Base-by-base conservation (phyloP, 2,888 invertebrate genomes). In the Oasisia sp. region DNA sequence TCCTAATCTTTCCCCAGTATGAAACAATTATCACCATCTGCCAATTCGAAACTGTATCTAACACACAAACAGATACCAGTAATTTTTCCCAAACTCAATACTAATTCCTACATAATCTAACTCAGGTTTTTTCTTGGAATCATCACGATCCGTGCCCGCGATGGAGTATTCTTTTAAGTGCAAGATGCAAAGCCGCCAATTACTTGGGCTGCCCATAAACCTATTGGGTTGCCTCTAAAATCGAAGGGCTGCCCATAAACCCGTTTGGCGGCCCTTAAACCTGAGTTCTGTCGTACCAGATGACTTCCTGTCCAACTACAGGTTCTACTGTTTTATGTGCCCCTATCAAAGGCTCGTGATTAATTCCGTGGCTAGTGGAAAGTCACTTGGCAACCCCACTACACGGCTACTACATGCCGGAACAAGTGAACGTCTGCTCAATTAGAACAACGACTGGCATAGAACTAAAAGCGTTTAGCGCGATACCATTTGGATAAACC, bases 161-260 rank as follows among this genome's bases (percentile, higher is more conserved):
- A 50, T 50, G 50, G 27, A 74, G 74, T 74, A 74, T 27, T 27
- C 74, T 74, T 74, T 74, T 0, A 74, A 74, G 74, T 74, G 74
- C 74, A 14, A 27, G 19, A 27, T 74, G 74, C n/a, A 74, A 74
- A 4, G 74, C 74, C 74, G n/a, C 74, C 74, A 74, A 74, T 74
- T 74, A 74, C 74, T 74, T 74, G 74, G 74, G 74, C 74, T 74
- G 74, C 74, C 74, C 27, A 19, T 74, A 74, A 74, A 74, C 74
- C 74, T 74, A 74, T 74, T 74, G 74, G 74, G 74, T 27, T 74
- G 74, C 74, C 27, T n/a, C 74, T 74, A 74, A 74, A 74, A 74
- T 27, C 74, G 27, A 74, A 27, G n/a, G 14, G 74, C 74, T 74
- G 74, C 74, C 74, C 74, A 74, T 74, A 74, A 74, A 74, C 74